A percentile compares a stretch with the other conserved stretches of the same genome.
These are phyloP conservation scores for Petrolisthes manimaculis DNA, from an alignment of 2,888 invertebrate genomes.

Conservation along the genomic window DNA sequence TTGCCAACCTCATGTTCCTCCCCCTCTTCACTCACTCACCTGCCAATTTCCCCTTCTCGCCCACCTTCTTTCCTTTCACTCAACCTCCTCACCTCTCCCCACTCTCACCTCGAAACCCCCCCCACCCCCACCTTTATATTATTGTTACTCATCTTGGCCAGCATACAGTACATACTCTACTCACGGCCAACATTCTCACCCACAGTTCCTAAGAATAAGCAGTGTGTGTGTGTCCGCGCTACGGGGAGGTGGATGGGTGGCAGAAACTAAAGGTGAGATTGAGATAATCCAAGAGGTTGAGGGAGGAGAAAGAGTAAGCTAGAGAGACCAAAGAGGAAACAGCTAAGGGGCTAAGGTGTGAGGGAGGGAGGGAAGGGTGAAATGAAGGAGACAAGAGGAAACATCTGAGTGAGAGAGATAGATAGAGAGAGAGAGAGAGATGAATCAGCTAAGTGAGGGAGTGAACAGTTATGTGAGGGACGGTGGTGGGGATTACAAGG, in stretches of 20 bases:
- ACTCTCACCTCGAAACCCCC: too few species aligned
- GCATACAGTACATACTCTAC: too few species aligned
- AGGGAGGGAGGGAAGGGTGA: not conserved
- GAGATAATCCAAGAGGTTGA: constrained; percentile 2
- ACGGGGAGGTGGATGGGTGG: constrained; percentile 12
- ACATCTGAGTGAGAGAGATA: not conserved
- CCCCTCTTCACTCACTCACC: too few species aligned
- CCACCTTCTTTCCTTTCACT: too few species aligned
- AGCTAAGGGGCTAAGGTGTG: not conserved
- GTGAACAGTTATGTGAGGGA: not conserved
- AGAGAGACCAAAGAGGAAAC: not conserved
- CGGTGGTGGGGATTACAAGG: too few species aligned
- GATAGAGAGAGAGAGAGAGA: not conserved
- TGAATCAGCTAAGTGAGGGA: not conserved
- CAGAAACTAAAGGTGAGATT: constrained; percentile 10
- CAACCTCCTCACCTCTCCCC: too few species aligned
- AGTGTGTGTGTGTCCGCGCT: not conserved
- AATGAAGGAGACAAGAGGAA: not conserved
- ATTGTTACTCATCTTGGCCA: too few species aligned
- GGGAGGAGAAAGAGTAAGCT: not conserved
- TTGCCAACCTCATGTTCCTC: too few species aligned
- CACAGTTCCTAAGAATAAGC: too few species aligned
- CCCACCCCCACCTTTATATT: too few species aligned
- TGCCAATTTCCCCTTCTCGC: too few species aligned
- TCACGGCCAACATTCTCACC: too few species aligned